These are phyloP conservation scores for Nomada ferruginata DNA, from an alignment of 2,888 invertebrate genomes.

Conservation along the genomic window DNA sequence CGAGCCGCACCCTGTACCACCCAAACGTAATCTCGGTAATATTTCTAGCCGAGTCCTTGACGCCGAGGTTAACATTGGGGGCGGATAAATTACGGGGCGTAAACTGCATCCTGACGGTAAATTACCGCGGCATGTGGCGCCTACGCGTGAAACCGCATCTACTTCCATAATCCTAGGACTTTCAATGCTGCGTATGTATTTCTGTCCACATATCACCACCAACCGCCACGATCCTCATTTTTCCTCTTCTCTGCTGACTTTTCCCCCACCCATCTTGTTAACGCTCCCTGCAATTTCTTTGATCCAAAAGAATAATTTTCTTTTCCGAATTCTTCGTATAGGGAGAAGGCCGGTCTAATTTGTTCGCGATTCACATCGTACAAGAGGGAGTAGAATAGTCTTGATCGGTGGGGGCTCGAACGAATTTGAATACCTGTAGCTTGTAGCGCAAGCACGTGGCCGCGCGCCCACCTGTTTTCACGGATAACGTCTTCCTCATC, in stretches of 20 bases:
- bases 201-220: background rate
- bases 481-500: constrained; percentile 48
- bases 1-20: constrained; percentile 49
- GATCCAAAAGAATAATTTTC: background rate
- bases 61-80: constrained; percentile 54
- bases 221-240: background rate
- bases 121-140: constrained; percentile 58
- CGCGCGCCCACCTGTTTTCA: constrained; percentile 54
- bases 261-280: background rate
- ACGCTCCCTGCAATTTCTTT: constrained; percentile 8
- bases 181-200: background rate
- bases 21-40: constrained; percentile 60
- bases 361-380: background rate
- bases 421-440: constrained; percentile 56
- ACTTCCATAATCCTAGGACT: constrained; percentile 36
- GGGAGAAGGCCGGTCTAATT: constrained; percentile 13
- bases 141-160: constrained; percentile 53
- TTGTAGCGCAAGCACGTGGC: constrained; percentile 52
- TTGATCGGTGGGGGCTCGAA: background rate
- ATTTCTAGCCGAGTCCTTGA: constrained; percentile 63
- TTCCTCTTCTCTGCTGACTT: background rate
- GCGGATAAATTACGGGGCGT: constrained; percentile 71
- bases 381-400: background rate
- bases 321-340: background rate
- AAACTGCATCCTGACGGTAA: constrained; percentile 64